A percentile compares a stretch with the other conserved stretches of the same genome.
Conservation (phyloP, 2,797 vertebrate species). For the Anabas testudineus region DNA sequence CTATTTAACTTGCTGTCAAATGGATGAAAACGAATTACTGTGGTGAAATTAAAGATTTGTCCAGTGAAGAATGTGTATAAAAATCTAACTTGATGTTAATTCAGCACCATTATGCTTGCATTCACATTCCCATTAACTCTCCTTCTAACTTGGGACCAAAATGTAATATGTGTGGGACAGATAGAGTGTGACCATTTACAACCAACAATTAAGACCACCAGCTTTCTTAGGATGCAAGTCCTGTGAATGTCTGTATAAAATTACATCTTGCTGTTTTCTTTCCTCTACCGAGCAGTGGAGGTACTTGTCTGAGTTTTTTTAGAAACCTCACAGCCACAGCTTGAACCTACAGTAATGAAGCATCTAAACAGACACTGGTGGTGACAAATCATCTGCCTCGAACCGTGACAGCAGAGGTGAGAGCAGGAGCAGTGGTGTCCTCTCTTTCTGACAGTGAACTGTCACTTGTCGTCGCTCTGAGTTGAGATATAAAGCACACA, state of each 20-base stretch:
- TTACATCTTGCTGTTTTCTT: too few relatives aligned
- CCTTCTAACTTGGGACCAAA: not conserved
- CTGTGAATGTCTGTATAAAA: too few relatives aligned
- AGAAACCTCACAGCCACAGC: conserved; percentile 33
- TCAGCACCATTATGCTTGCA: not conserved
- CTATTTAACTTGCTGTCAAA: not conserved
- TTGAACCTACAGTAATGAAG: conserved; percentile 54
- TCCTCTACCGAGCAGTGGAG: conserved; percentile 4
- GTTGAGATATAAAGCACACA: conserved; percentile 47
- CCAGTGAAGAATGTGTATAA: not conserved
- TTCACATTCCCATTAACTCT: not conserved
- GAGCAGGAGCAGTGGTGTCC: conserved; percentile 49
- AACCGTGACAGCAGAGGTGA: conserved; percentile 67
- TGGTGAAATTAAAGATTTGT: not conserved
- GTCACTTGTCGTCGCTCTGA: conserved; percentile 55
- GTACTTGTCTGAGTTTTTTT: conserved; percentile 1
- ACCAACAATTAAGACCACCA: not conserved
- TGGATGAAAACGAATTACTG: not conserved
- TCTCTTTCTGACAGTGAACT: conserved; percentile 59
- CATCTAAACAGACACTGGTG: conserved; percentile 51
- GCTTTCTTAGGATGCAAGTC: not conserved
- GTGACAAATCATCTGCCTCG: conserved; percentile 69
- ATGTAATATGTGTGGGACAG: not conserved
- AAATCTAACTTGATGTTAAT: not conserved
- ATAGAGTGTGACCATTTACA: not conserved